Base-by-base conservation (phyloP, 2,888 invertebrate genomes). In the Azorinus chamasolen region DNA sequence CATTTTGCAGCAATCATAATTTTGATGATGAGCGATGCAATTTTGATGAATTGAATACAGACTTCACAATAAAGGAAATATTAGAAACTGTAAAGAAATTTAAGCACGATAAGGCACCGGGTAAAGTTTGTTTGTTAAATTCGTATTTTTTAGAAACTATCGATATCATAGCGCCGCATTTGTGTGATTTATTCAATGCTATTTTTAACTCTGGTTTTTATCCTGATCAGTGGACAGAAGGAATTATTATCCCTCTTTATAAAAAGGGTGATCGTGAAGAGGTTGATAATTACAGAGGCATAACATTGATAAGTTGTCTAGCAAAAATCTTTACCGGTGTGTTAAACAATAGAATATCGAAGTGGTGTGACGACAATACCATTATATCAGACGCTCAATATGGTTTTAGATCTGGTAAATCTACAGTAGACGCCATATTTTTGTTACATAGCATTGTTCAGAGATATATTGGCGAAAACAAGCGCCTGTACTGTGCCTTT, bases 251-350 rank as follows among this genome's bases (percentile, higher is more conserved):
- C 2, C 65, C 65, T 22, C 8, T 65, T 6, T 48, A 32, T 32
- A 65, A 68, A 43, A 58, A 66, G 32, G 39, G 58, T 14, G 48
- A 48, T 48, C 14, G 8, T 37, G 25, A 46, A n/a, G 32, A 59
- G 20, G 58, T 59, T 12, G 25, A 48, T 0, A 68, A 68, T n/a
- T 68, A 48, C n/a, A 24, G 58, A 37, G 59, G 59, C 14, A 57
- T 65, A 5, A 59, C 59, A 1, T 18, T 68, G 39, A 5, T 59
- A 16, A 59, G 50, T 43, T 68, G 68, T 25, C 16, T 68, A 12
- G 24, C 58, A 14, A 57, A 68, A 25, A 14, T 68, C 14, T 68
- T 68, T 51, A 68, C 68, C 16, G 6, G 16, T 43, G 37, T 68
- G n/a, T 27, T 68, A 27, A 59, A 68, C 59, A 41, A 45, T 12